Percentiles rank a stretch among this genome's conserved stretches.
These are phyloP conservation scores for Bombycilla garrulus DNA, from an alignment of 2,113 vertebrate genomes.

Conservation along the genomic window DNA sequence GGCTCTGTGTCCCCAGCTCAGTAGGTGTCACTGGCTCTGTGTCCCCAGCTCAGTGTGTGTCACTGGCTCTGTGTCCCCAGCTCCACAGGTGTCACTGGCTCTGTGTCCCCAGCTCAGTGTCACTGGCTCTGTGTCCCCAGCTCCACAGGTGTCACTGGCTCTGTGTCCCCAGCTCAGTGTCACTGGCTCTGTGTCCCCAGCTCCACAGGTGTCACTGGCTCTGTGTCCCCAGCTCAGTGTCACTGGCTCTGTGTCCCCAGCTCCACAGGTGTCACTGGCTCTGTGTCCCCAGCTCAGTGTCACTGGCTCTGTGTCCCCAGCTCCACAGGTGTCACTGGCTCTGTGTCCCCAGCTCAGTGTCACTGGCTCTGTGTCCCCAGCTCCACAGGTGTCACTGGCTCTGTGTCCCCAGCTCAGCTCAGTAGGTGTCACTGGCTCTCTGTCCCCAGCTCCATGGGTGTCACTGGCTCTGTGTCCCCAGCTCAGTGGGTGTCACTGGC, in stretches of 20 bases:
- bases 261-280: too few species aligned
- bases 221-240: fast-evolving
- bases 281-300: fast-evolving
- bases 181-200: too few species aligned
- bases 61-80: fast-evolving
- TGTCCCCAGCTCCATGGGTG: too few species aligned
- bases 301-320: too few species aligned
- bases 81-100: neutral
- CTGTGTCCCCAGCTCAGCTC: fast-evolving
- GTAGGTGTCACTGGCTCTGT: fast-evolving
- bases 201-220: too few species aligned
- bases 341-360: fast-evolving
- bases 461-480: neutral
- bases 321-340: too few species aligned
- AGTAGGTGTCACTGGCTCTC: neutral
- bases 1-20: fast-evolving
- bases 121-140: too few species aligned
- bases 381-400: too few species aligned
- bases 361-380: too few species aligned
- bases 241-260: too few species aligned
- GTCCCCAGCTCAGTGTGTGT: fast-evolving
- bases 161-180: fast-evolving
- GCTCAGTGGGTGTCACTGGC: fast-evolving
- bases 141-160: too few species aligned
- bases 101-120: fast-evolving